Base-by-base conservation (phyloP, 2,113 vertebrate genomes). In the Psittacus erithacus region DNA sequence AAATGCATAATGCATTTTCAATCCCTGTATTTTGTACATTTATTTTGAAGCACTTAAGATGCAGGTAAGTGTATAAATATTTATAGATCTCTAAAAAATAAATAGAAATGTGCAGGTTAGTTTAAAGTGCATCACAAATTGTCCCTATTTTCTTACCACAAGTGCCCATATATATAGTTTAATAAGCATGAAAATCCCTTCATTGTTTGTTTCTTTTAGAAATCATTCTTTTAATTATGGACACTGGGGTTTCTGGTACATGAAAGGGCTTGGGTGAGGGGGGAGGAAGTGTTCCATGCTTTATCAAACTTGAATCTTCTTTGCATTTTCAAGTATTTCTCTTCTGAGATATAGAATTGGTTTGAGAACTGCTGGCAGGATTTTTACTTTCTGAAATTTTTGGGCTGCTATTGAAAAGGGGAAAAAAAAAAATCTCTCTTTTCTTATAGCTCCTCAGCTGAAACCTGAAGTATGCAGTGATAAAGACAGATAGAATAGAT, bases 1-100 rank as follows among this genome's bases (percentile, higher is more conserved):
- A 97, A 97, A 98, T 98, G 98, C 95, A 92, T 93, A 98, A 98
- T 97, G 93, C 94, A 97, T 98, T 97, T 97, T 69, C 97, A 98
- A 97, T 88, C 90, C 62, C 69, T 77, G 55, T 69, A 74, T 95
- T 95, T 97, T 91, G 33, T 93, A 78, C 78, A 79, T 93, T 97
- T 94, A 68, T 88, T 95, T 92, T 93, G 91, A 97, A 75, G 60
- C 91, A 95, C 83, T 96, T 94, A 85, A 95, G 91, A 86, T 86
- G 89, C 77, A 91, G 80, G 80, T 92, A 91, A 85, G 90, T 93
- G 47, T 92, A 70, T 96, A 97, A 97, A 92, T 96, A 97, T 97
- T 93, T 96, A 94, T 93, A 53, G 78, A 94, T 96, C 94, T 94
- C 92, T 93, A 94, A 93, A 94, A 96, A 92, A 73, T 91, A 96